A percentile compares a stretch with the other conserved stretches of the same genome.
phyloP scores from a whole-genome alignment of 2,888 invertebrate species.

The Tetramorium bicarinatum region DNA sequence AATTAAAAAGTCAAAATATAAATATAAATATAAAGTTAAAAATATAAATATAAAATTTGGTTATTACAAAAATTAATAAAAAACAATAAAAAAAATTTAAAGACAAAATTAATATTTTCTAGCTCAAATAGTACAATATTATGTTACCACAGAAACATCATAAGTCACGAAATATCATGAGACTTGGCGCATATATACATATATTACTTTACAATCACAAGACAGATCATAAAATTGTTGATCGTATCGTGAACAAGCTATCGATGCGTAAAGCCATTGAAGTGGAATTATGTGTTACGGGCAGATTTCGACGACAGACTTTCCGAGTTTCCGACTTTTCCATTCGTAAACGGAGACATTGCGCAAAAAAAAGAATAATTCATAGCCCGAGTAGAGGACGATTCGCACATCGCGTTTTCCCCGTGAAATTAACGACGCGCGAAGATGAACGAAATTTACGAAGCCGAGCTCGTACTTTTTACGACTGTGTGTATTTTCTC shows the following conservation, averaged over 20 bases:
- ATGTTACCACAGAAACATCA: not conserved
- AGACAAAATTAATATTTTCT: not conserved
- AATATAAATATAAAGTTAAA: not conserved
- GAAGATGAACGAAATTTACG: slow-evolving; percentile 29
- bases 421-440: slow-evolving; percentile 35
- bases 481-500: not conserved
- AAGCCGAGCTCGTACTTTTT: slow-evolving; percentile 25
- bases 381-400: not conserved
- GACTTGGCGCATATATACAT: not conserved
- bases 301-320: slow-evolving; percentile 7
- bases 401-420: not conserved
- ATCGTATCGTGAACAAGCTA: not conserved
- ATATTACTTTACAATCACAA: not conserved
- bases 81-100: not conserved
- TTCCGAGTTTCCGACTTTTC: not conserved
- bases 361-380: slow-evolving; percentile 24
- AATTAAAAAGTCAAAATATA: slow-evolving; percentile 6
- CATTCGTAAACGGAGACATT: not conserved
- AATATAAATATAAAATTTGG: not conserved
- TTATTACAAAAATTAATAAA: not conserved
- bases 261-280: slow-evolving; percentile 1
- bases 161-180: not conserved
- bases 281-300: not conserved
- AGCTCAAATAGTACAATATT: not conserved
- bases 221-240: slow-evolving; percentile 17